phyloP scores from a whole-genome alignment of 2,797 vertebrate species.

The Cryptoblepharus egeriae region DNA sequence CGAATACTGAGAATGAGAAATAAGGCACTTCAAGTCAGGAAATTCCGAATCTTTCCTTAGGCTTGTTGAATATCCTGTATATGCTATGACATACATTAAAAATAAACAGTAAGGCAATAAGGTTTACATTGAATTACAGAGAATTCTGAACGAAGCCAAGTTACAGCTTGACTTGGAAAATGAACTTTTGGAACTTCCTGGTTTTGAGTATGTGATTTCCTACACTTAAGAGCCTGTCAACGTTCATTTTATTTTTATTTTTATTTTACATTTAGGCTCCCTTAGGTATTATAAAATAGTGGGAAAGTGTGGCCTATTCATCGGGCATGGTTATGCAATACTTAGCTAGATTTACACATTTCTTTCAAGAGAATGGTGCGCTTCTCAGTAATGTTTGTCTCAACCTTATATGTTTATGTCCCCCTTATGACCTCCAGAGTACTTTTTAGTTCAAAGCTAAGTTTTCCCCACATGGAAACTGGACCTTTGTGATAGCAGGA shows the following conservation, averaged over 20 bases:
- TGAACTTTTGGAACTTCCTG: conserved; percentile 19
- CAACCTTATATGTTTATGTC: neutral
- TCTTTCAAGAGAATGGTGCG: neutral
- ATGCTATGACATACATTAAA: neutral
- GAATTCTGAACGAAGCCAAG: neutral
- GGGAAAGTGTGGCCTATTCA: neutral
- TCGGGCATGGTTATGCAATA: neutral
- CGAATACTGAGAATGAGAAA: neutral
- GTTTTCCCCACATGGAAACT: too few species aligned
- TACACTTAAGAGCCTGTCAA: conserved; percentile 24
- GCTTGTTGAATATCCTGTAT: neutral
- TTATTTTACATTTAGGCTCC: neutral
- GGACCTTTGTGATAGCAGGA: too few species aligned
- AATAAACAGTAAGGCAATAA: neutral
- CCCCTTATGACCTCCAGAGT: neutral
- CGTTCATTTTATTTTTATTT: neutral
- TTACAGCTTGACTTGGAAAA: neutral
- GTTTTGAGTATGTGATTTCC: conserved; percentile 12
- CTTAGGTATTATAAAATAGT: neutral
- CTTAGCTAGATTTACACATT: neutral
- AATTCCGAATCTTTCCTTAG: neutral
- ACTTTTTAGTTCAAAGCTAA: too few species aligned
- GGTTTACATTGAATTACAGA: neutral
- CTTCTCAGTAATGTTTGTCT: neutral
- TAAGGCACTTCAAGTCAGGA: neutral